Evolutionary conservation across 2,888 invertebrate species (phyloP), one percentile per base, ranked within the genome.

Genomic region (Troides aeacus): DNA sequence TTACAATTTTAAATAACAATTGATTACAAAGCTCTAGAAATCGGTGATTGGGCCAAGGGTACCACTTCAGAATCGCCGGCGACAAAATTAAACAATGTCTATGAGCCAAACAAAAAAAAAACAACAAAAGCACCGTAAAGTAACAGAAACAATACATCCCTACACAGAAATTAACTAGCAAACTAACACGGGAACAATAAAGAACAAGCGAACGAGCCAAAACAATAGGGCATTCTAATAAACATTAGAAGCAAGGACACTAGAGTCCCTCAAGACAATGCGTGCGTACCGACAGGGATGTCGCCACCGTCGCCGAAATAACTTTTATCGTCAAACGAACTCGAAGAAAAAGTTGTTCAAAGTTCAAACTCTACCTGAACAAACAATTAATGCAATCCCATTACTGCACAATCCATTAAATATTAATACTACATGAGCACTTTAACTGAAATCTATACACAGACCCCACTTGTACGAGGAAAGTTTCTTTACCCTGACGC

Each of bases 211-310:
- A 77, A 78, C 75, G 75, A 74, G 75, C 74, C 75, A 75, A 81
- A 84, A 89, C 87, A 90, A 89, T 83, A 57, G 78, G 74, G 80
- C 84, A 84, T 85, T 86, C 84, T 85, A 85, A 83, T 80, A 86
- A 84, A 85, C 79, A 84, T 81, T 82, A 75, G 78, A 83, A 81
- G 83, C 82, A 81, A 86, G 82, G 82, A 81, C 82, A 79, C 79
- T 81, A 82, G 80, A 79, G 78, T 78, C 79, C 78, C 57, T 69
- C 53, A 69, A 73, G 74, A 77, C 77, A 78, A 77, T 75, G 74
- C 80, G 78, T 81, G 82, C 84, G 77, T 81, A 82, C 81, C 82
- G 84, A 75, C 77, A 82, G 77, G 77, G 81, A 79, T 78, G 83
- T 81, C 82, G 82, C 77, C 79, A 78, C 73, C 73, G 76, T 75